Conservation (phyloP, 1,140 invertebrate species). For the Archegozetes longisetosus region DNA sequence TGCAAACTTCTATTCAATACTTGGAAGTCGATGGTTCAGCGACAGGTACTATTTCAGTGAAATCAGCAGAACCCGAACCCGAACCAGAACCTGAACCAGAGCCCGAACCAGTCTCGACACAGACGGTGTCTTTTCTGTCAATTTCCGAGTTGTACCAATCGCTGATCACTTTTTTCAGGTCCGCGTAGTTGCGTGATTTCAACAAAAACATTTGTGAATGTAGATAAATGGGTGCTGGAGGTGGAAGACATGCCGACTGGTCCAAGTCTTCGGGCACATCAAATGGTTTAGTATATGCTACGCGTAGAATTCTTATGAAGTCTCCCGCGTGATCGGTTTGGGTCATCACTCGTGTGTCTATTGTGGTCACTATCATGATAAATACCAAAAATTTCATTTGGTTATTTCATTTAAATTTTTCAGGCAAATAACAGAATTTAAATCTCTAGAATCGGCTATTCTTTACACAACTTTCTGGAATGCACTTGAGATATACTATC, state of each 20-base stretch:
- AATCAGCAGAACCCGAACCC: background rate
- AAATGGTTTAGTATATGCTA: slow-evolving; percentile 18
- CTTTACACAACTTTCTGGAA: no score
- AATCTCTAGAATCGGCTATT: no score
- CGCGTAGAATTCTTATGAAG: slow-evolving; percentile 22
- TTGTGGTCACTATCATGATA: slow-evolving; percentile 11
- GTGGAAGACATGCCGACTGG: background rate
- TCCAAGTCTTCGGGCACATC: background rate
- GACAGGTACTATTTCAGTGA: background rate
- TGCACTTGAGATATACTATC: no score
- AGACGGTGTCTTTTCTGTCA: background rate
- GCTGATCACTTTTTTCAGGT: background rate
- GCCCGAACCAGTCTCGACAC: background rate
- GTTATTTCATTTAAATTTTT: no score
- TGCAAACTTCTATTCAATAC: background rate
- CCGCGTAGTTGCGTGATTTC: background rate
- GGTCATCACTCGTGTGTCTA: slow-evolving; percentile 6
- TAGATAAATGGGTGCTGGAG: background rate
- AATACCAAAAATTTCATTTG: no score
- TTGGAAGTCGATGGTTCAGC: background rate
- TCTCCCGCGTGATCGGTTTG: slow-evolving; percentile 19
- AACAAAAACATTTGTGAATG: background rate
- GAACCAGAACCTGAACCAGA: background rate
- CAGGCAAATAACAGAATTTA: no score
- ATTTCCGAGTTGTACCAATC: background rate